Conservation (phyloP, 1,140 invertebrate genomes). For the Ctenoplectra terminalis region DNA sequence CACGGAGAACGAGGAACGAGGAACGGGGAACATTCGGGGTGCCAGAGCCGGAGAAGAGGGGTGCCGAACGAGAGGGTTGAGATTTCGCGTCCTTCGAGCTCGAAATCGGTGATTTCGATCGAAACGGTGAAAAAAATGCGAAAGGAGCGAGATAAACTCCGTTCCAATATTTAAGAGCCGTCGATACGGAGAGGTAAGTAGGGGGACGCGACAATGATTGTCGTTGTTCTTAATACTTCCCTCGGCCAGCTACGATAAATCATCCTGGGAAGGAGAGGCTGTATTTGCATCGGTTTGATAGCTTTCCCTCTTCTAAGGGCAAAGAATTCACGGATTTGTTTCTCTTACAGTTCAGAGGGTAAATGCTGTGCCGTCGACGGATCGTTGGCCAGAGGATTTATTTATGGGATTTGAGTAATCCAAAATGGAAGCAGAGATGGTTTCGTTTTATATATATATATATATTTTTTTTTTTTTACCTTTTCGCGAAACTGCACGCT, state of each 20-base stretch:
- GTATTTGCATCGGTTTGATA: constrained; percentile 15
- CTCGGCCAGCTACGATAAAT: constrained; percentile 8
- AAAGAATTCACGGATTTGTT: constrained; percentile 15
- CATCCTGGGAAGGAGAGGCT: constrained; percentile 14
- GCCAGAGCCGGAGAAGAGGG: not conserved
- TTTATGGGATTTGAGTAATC: not conserved
- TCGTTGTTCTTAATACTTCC: constrained; percentile 25
- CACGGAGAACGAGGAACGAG: not conserved
- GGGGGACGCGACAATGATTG: constrained; percentile 8
- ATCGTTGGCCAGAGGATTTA: constrained; percentile 21
- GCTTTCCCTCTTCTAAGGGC: not conserved
- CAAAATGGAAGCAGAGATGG: not conserved
- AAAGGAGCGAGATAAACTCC: not conserved
- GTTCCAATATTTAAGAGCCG: not conserved
- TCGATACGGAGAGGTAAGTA: not conserved
- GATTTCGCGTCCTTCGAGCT: not conserved
- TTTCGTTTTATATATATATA: too few species aligned
- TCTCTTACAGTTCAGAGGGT: not conserved
- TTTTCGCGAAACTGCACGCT: not conserved
- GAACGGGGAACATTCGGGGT: not conserved
- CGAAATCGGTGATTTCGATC: not conserved
- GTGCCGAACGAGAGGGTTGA: not conserved
- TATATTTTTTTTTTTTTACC: not conserved
- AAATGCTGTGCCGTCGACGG: not conserved
- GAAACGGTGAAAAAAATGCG: not conserved